Evolutionary conservation across 2,888 invertebrate genomes (phyloP).

Genomic region (Drosophila dives): DNA sequence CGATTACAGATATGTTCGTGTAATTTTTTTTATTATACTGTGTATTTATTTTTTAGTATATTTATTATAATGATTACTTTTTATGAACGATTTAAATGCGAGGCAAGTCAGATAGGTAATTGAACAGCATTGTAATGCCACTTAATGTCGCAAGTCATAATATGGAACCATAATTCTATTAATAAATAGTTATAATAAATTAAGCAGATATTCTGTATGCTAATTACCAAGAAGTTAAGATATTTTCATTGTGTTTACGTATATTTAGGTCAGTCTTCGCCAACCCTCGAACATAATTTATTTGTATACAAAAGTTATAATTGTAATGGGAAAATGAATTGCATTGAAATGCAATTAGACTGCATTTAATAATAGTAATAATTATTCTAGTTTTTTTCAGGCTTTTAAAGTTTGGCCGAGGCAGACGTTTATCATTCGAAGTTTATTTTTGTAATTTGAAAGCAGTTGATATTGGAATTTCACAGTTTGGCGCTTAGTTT

Average conservation of each 20-base stretch:
- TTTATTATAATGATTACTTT: not conserved
- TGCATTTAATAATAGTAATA: conserved; percentile 26
- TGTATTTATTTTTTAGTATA: conserved; percentile 20
- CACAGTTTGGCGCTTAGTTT: conserved; percentile 48
- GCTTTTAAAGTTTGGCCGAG: not conserved
- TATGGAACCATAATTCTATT: not conserved
- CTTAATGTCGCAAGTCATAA: not conserved
- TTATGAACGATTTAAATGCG: conserved; percentile 9
- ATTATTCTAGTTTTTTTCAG: conserved; percentile 25
- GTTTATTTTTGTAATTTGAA: conserved; percentile 10
- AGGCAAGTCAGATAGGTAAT: not conserved
- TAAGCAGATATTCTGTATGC: too few relatives aligned
- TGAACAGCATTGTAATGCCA: not conserved
- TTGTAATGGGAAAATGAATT: not conserved
- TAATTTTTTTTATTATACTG: conserved; percentile 6
- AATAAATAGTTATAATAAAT: not conserved
- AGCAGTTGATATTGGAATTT: conserved; percentile 48
- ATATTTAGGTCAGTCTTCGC: not conserved
- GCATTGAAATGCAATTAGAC: conserved; percentile 15
- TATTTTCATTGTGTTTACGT: not conserved
- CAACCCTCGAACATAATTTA: not conserved
- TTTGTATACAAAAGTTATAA: not conserved
- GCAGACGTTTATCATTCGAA: conserved; percentile 8
- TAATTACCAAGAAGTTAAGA: not conserved
- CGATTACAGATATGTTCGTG: conserved; percentile 52